A percentile compares a stretch with the other conserved stretches of the same genome.
phyloP scores from a whole-genome alignment of 2,113 vertebrate genomes.

The Cricetomys ansorgei region DNA sequence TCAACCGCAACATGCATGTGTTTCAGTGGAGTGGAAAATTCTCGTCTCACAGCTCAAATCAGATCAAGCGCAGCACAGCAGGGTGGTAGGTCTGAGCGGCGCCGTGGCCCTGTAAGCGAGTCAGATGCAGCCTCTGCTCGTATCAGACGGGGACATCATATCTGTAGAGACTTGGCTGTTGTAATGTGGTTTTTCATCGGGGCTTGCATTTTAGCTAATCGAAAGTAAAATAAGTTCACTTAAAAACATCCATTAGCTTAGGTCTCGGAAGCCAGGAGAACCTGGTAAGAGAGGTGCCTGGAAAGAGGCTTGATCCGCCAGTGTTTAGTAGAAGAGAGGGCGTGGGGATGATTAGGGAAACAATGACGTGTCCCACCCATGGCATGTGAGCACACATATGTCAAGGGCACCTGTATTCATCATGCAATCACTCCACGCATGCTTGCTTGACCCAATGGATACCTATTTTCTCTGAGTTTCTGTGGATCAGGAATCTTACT shows the following conservation, averaged over 20 bases:
- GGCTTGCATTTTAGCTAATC: constrained; percentile 15
- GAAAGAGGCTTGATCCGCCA: not conserved
- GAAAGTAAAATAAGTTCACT: constrained; percentile 21
- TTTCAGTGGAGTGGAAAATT: constrained; percentile 41
- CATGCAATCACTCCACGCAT: not conserved
- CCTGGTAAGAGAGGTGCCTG: not conserved
- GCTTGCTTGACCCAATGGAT: not conserved
- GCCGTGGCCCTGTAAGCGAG: not conserved
- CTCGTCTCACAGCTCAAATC: constrained; percentile 12
- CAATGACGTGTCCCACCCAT: not conserved
- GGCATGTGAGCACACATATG: rapidly evolving
- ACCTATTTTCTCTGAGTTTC: not conserved
- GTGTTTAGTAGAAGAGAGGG: not conserved
- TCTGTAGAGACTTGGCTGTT: constrained; percentile 19
- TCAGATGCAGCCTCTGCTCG: not conserved
- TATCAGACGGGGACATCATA: not conserved
- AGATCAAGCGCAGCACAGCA: not conserved
- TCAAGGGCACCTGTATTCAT: not conserved
- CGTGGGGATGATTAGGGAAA: not conserved
- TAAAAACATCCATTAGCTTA: constrained; percentile 37
- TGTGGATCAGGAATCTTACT: not conserved
- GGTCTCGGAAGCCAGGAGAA: not conserved
- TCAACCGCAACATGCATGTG: not conserved
- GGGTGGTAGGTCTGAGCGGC: not conserved
- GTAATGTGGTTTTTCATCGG: constrained; percentile 31